Evolutionary conservation across 2,113 vertebrate species (phyloP).

Genomic region (Etheostoma spectabile): DNA sequence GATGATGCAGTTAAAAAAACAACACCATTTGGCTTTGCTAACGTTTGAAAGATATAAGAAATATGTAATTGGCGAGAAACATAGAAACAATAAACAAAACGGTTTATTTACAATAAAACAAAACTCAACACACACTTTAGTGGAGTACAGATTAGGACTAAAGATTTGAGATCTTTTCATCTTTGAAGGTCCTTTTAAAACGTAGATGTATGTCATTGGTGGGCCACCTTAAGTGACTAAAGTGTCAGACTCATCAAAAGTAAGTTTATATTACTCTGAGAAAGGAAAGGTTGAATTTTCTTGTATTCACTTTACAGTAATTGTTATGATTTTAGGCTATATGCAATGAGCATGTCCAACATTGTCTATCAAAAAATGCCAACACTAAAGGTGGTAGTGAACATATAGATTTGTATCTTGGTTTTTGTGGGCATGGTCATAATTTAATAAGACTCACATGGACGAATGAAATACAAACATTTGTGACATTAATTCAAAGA

Average conservation of each 20-base stretch:
- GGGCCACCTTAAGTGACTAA: not conserved
- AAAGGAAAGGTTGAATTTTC: not conserved
- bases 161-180: not conserved
- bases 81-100: not conserved
- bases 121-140: not conserved
- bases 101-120: not conserved
- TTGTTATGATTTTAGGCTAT: not conserved
- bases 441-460: not conserved
- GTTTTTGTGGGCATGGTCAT: not conserved
- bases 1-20: too few species aligned
- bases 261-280: not conserved
- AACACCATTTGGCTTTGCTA: not conserved
- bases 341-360: not conserved
- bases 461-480: not conserved
- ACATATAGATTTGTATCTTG: not conserved
- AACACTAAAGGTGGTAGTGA: not conserved
- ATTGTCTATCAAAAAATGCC: not conserved
- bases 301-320: not conserved
- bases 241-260: not conserved
- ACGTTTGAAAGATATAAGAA: not conserved
- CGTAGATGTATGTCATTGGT: not conserved
- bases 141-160: not conserved
- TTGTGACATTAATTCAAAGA: not conserved
- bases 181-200: not conserved
- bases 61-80: not conserved